phyloP scores from a whole-genome alignment of 2,113 vertebrate genomes.

The Callopanchax toddi region DNA sequence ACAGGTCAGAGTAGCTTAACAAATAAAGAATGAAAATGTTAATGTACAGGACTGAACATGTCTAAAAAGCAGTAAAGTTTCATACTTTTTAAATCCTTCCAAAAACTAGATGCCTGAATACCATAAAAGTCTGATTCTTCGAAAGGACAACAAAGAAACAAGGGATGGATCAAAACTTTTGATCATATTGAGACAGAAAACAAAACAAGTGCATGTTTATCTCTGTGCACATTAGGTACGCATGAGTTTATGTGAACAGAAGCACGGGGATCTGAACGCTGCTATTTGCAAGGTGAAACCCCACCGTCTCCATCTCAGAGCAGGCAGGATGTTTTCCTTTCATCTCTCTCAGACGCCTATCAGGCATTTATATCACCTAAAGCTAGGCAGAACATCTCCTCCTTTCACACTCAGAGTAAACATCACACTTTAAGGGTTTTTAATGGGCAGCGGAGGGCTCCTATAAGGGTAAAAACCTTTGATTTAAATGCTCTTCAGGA shows the following conservation, averaged over 20 bases:
- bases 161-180: too few relatives aligned
- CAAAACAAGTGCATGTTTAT: too few relatives aligned
- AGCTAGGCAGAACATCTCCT: conserved; percentile 30
- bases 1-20: too few relatives aligned
- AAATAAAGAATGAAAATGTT: too few relatives aligned
- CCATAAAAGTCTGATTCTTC: too few relatives aligned
- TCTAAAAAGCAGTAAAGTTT: too few relatives aligned
- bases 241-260: not conserved
- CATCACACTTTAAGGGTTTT: conserved; percentile 40
- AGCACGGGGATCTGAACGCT: conserved; percentile 6
- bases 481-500: conserved; percentile 43
- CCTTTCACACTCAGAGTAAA: conserved; percentile 33
- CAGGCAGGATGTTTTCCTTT: conserved; percentile 52
- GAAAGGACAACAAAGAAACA: too few relatives aligned
- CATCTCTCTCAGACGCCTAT: conserved; percentile 69
- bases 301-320: conserved; percentile 17
- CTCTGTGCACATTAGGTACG: not conserved
- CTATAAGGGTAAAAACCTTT: conserved; percentile 18
- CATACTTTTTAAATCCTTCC: too few relatives aligned
- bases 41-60: too few relatives aligned
- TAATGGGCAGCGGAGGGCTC: conserved; percentile 32
- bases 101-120: too few relatives aligned
- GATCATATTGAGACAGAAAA: too few relatives aligned
- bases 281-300: conserved; percentile 21
- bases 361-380: conserved; percentile 55